Evolutionary conservation across 2,888 invertebrate species (phyloP), one percentile per base, ranked within the genome.

Genomic region (Cabera pusaria): DNA sequence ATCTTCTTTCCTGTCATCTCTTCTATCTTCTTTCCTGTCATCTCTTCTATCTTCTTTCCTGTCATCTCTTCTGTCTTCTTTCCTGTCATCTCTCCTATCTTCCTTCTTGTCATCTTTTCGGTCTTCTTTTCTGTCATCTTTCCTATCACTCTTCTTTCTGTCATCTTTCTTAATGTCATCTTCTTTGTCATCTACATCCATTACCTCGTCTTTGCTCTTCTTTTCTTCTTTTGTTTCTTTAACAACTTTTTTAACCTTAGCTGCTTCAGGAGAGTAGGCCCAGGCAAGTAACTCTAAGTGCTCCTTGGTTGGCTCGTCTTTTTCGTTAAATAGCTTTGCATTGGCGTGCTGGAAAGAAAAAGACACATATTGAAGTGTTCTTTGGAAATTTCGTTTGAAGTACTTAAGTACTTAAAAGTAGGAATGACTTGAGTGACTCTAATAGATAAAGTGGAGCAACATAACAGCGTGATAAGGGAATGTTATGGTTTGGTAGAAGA

Each of bases 231-330:
- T 73, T 0, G 71, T 73, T 44, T 80, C 84, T 5, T 72, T 59
- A 23, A 86, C 61, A 2, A 69, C 42, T 41, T 85, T 93, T 64
- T 94, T 95, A 1, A 94, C 85, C 59, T 92, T 92, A 12, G 91
- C 90, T 0, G 91, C 90, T 45, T 95, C 94, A 0, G 94, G 93
- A 25, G 94, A 94, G 61, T 94, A 95, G 0, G 93, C 95, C 94
- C 95, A 95, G 35, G 94, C 83, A 23, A 95, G 90, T 61, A 94
- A 76, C 53, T 93, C 84, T 41, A 93, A 59, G 56, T 95, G 95
- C 35, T 93, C 91, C 20, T 90, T 82, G 0, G 93, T 92, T 0
- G 95, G 95, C 24, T 93, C 88, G 16, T 93, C 93, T 41, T 92
- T 88, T 0, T 90, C 90, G 12, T 90, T 89, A 72, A 93, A 93